Conservation (phyloP, 2,888 invertebrate genomes). For the Malacosoma neustria region DNA sequence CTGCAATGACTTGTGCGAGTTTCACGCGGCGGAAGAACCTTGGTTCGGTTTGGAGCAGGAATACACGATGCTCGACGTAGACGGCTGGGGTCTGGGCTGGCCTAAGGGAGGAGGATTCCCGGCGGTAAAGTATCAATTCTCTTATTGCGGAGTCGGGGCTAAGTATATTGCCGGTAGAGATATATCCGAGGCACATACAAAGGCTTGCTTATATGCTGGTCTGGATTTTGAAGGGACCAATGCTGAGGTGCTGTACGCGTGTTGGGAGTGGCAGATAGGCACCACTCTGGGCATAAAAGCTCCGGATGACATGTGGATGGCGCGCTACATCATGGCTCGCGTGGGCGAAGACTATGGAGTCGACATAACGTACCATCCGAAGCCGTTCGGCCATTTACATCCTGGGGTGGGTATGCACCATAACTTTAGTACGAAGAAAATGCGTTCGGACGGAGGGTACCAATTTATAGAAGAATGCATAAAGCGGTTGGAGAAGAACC, state of each 20-base stretch:
- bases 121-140: conserved; percentile 87
- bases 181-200: conserved; percentile 88
- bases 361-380: conserved; percentile 80
- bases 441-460: conserved; percentile 87
- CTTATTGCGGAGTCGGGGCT: conserved; percentile 96
- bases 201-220: conserved; percentile 93
- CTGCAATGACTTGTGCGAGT: conserved; percentile 82
- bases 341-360: conserved; percentile 91
- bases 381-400: conserved; percentile 88
- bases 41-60: conserved; percentile 97
- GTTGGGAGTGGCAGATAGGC: conserved; percentile 94
- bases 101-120: conserved; percentile 94
- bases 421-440: conserved; percentile 90
- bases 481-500: conserved; percentile 89
- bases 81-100: conserved; percentile 94
- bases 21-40: conserved; percentile 80
- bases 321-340: conserved; percentile 86
- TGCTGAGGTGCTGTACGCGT: conserved; percentile 97
- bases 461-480: conserved; percentile 90
- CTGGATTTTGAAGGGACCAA: conserved; percentile 95
- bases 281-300: conserved; percentile 89
- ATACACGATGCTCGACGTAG: conserved; percentile 90
- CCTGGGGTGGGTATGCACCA: conserved; percentile 91
- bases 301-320: conserved; percentile 91
- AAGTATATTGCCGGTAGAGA: conserved; percentile 95